Percentiles rank a stretch among this genome's conserved stretches.
phyloP scores from a whole-genome alignment of 2,113 vertebrate genomes.

The Neopipo cinnamomea region DNA sequence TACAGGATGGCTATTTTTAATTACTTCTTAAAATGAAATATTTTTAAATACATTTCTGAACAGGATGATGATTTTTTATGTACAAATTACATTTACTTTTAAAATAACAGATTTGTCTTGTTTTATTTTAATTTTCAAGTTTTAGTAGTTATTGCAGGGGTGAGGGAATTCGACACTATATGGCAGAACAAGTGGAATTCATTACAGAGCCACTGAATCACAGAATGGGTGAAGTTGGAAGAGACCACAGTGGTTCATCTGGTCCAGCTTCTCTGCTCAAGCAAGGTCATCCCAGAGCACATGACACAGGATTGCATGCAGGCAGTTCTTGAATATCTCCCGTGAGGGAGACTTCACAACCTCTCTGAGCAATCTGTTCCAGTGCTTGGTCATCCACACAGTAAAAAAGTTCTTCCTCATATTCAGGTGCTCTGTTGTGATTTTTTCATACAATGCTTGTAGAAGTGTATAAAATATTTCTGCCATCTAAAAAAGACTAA shows the following conservation, averaged over 20 bases:
- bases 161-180: background rate
- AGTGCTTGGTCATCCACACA: accelerated
- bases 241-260: background rate
- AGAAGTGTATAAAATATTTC: background rate
- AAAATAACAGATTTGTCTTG: background rate
- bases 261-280: background rate
- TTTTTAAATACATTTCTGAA: background rate
- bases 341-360: background rate
- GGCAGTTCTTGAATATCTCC: background rate
- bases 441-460: background rate
- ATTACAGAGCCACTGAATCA: background rate
- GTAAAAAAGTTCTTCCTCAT: background rate
- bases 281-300: background rate
- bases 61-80: background rate
- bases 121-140: background rate
- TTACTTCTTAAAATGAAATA: background rate
- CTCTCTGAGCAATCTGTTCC: background rate
- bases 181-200: background rate
- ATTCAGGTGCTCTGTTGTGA: accelerated
- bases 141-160: background rate
- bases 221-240: background rate
- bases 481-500: background rate
- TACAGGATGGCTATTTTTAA: background rate
- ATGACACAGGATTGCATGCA: background rate
- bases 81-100: background rate